Base-by-base conservation (phyloP, 2,797 vertebrate genomes). In the Chaenodraco wilsoni region DNA sequence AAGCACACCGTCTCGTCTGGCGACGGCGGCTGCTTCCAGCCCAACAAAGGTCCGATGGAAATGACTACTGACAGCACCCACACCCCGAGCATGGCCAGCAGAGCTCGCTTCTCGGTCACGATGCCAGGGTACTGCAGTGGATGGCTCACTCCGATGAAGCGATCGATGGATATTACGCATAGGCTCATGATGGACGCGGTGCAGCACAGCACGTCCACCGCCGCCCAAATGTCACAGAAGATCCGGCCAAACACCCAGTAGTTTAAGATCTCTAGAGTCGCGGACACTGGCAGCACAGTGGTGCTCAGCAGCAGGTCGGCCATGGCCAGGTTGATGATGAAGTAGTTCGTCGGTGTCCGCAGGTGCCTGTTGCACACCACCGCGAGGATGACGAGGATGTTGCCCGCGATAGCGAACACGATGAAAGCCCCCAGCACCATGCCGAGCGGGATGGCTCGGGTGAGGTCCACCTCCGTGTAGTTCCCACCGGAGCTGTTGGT, bases 161-260 rank as follows among this genome's bases (percentile, higher is more conserved):
- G 96, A 85, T 99, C 98, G 23, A 99, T 98, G 87, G 97, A 99
- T 70, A 99, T 99, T 76, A 97, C 97, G 86, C 98, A 99, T 78
- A 99, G 92, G 83, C 97, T 99, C 92, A 99, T 94, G 83, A 99
- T 99, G 82, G 98, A 99, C 68, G 98, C 98, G 0, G 98, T 99
- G 89, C 98, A 99, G 90, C 98, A 99, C 70, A 99, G 91, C 67
- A 99, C 98, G 17, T 99, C 98, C 88, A 99, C 94, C 0, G 98
- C 98, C 3, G 98, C 98, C 98, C 98, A 99, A 68, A 99, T 96
- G 88, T 99, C 97, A 50, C 97, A 99, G 90, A 99, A 97, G 82
- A 99, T 95, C 77, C 96, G 92, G 60, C 98, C 98, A 86, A 99
- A 96, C 69, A 96, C 96, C 98, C 97, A 99, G 88, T 95, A 95